Evolutionary conservation across 2,797 vertebrate genomes (phyloP), one percentile per base, ranked within the genome.

Genomic region (Phaenicophaeus curvirostris): DNA sequence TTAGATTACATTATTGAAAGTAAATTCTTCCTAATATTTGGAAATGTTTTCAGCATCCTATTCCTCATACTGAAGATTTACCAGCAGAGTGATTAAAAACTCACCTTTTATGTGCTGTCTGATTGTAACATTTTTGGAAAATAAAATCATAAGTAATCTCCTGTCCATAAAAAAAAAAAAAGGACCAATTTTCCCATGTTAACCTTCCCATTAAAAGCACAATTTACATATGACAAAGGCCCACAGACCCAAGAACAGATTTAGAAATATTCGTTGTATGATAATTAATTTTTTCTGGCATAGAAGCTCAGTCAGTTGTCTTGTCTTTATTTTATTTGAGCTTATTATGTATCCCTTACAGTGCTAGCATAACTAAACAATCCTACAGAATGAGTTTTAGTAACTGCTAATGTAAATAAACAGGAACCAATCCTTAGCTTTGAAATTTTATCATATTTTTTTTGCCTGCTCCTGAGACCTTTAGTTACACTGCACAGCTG

Each of bases 381-480:
- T 59, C 42, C 50, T 75, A 5, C 35, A 44, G 46, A 58, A 55
- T 50, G 39, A 66, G 39, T 46, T 92, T 51, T 35, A 79, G n/a
- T 44, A 48, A 65, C 8, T 33, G 35, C 31, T 72, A 62, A 21
- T 9, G 41, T 51, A 77, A 87, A 77, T 50, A 68, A 87, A 55
- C 23, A 80, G 67, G 50, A 90, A 50, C 37, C 37, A 74, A 74
- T 74, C 37, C 8, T 87, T 54, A 61, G 27, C 23, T 82, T 50
- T 48, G 41, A 74, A 61, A 90, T 95, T 82, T 74, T 92, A 54
- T 74, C 71, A 50, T 77, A 57, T 5, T 50, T 6, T 33, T 88
- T 92, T 83, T 91, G 12, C 30, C 89, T 35, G 48, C 78, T 80
- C 87, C 28, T 85, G 92, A 92, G 84, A 72, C 92, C 61, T 87